Evolutionary conservation across 1,140 invertebrate genomes (phyloP).

Genomic region (Sycobia sp.): DNA sequence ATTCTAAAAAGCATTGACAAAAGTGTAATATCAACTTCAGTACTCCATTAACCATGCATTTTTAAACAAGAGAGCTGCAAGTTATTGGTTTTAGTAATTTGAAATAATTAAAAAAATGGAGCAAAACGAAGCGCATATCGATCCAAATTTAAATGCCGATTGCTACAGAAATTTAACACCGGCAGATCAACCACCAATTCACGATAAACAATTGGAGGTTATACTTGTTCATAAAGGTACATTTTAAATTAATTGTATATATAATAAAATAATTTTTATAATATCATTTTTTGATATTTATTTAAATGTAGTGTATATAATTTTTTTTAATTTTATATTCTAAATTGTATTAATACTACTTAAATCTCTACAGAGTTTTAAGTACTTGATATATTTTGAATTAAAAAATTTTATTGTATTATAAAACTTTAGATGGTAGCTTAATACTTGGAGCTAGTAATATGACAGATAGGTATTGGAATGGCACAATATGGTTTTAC

Average conservation of each 20-base stretch:
- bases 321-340: not conserved
- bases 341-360: not conserved
- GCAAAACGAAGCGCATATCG: too few relatives aligned
- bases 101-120: too few relatives aligned
- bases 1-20: too few relatives aligned
- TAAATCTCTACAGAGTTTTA: not conserved
- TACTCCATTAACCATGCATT: too few relatives aligned
- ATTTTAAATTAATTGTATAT: slow-evolving; percentile 33
- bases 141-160: slow-evolving; percentile 47
- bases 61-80: too few relatives aligned
- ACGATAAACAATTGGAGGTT: slow-evolving; percentile 49
- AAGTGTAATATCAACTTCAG: too few relatives aligned
- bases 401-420: not conserved
- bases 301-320: not conserved
- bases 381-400: not conserved
- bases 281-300: not conserved
- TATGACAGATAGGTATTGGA: slow-evolving; percentile 54
- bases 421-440: slow-evolving; percentile 44
- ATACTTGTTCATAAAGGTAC: slow-evolving; percentile 50
- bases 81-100: too few relatives aligned
- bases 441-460: slow-evolving; percentile 53
- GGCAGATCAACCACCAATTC: slow-evolving; percentile 35
- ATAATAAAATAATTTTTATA: not conserved
- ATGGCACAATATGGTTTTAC: slow-evolving; percentile 50
- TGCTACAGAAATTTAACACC: slow-evolving; percentile 48